Evolutionary conservation across 2,113 vertebrate species (phyloP).

Genomic region (Excalfactoria chinensis): DNA sequence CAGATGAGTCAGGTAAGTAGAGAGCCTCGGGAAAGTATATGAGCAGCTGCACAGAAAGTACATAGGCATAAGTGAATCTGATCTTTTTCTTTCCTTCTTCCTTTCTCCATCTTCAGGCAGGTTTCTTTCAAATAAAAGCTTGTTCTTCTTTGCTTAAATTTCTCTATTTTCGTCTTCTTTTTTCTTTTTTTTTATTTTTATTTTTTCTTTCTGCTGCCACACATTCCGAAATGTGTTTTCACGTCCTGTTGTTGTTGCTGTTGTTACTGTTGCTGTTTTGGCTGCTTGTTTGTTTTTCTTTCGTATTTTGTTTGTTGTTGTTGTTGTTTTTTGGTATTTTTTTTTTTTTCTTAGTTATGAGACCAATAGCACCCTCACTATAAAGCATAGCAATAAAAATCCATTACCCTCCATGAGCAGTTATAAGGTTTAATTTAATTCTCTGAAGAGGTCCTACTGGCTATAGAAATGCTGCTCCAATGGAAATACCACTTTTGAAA

Average conservation of each 20-base stretch:
- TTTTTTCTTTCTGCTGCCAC: not conserved
- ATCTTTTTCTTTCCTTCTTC: not conserved
- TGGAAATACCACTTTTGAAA: not conserved
- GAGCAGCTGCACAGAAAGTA: not conserved
- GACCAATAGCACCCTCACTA: not conserved
- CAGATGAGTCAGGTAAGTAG: not conserved
- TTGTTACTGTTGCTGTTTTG: too few species aligned
- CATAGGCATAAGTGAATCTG: not conserved
- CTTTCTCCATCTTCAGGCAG: rapidly evolving
- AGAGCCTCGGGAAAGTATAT: not conserved
- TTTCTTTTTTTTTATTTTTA: too few species aligned
- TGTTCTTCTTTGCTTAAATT: not conserved
- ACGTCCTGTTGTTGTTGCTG: too few species aligned
- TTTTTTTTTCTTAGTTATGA: not conserved
- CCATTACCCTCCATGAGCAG: not conserved
- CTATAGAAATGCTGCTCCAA: not conserved
- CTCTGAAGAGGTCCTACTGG: not conserved
- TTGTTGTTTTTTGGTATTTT: too few species aligned
- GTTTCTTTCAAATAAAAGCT: not conserved
- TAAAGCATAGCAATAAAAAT: not conserved
- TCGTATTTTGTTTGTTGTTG: too few species aligned
- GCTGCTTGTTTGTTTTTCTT: not conserved
- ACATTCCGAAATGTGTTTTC: not conserved
- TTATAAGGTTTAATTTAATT: not conserved
- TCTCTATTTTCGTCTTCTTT: not conserved